Percentiles rank a stretch among this genome's conserved stretches.
These are phyloP conservation scores for Dorcus parallelipipedus DNA, from an alignment of 2,888 invertebrate genomes.

Conservation along the genomic window DNA sequence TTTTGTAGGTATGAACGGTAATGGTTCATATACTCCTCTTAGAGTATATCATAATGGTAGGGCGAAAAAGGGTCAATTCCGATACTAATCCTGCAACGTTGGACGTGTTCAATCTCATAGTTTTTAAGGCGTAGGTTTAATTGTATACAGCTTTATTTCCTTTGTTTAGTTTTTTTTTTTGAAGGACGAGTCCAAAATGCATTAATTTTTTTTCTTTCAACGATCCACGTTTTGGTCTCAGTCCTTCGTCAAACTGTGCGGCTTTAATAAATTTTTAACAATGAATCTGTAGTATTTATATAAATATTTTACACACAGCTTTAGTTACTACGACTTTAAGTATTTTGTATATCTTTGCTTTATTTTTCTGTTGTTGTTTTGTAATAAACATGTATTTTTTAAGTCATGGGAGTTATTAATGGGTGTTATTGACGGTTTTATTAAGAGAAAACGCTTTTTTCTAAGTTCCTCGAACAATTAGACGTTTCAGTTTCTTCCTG, in stretches of 20 bases:
- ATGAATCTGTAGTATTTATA: no score
- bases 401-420: background rate
- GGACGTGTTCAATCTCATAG: background rate
- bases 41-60: slow-evolving; percentile 79
- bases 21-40: slow-evolving; percentile 73
- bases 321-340: background rate
- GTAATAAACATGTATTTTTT: slow-evolving; percentile 10
- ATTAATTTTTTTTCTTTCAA: no score
- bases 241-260: no score
- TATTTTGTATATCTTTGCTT: slow-evolving; percentile 15
- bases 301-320: background rate
- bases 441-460: no score
- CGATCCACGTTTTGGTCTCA: no score
- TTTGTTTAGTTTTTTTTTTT: background rate
- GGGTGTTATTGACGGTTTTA: no score
- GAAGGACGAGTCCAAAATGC: no score
- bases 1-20: slow-evolving; percentile 59
- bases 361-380: slow-evolving; percentile 23
- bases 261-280: no score
- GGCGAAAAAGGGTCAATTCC: slow-evolving; percentile 77
- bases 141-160: slow-evolving; percentile 4
- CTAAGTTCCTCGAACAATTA: no score
- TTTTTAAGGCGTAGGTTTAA: slow-evolving; percentile 1
- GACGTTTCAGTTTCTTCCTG: no score
- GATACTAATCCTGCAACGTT: slow-evolving; percentile 57